Conservation (phyloP, 2,888 invertebrate genomes). For the Caenorhabditis macrosperma region DNA sequence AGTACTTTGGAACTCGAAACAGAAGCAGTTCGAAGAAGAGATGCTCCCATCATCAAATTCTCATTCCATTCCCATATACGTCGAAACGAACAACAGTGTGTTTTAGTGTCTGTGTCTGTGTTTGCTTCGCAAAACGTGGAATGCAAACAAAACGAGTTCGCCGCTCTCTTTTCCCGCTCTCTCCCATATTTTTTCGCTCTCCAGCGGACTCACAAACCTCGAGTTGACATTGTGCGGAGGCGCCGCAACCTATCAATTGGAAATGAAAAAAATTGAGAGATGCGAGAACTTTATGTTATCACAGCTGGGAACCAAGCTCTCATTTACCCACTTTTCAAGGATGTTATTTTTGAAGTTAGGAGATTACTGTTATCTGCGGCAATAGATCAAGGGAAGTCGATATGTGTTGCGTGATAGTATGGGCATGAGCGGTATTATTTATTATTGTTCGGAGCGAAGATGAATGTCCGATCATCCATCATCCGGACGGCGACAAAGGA, state of each 20-base stretch:
- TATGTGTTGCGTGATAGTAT: no score
- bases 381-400: no score
- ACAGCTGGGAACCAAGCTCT: background rate
- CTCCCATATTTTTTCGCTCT: background rate
- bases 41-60: background rate
- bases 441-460: no score
- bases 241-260: background rate
- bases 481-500: no score
- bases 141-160: constrained; percentile 57
- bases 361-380: no score
- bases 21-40: no score
- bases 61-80: background rate
- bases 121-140: constrained; percentile 43
- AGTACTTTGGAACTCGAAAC: no score
- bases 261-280: constrained; percentile 1
- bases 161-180: constrained; percentile 31
- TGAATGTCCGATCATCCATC: no score
- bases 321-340: no score
- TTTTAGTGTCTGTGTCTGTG: constrained; percentile 25
- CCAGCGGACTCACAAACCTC: constrained; percentile 17
- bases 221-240: constrained; percentile 30
- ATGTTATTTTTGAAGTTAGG: no score
- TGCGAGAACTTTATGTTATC: background rate
- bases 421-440: no score
- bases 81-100: constrained; percentile 29